Base-by-base conservation (phyloP, 2,113 vertebrate species). In the Neolamprologus hecqui region DNA sequence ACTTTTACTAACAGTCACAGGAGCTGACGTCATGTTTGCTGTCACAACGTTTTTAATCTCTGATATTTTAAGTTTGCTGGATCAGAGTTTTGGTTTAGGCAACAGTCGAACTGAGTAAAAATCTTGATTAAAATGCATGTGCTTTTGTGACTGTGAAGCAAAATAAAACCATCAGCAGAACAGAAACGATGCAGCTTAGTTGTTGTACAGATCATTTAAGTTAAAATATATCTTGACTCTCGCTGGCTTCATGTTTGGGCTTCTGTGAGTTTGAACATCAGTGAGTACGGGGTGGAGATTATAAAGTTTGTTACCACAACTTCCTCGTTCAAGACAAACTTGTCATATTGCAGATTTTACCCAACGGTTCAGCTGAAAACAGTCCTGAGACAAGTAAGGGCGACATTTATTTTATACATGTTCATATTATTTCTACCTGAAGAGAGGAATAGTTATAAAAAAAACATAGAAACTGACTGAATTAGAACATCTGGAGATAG, bases 161-260 rank as follows among this genome's bases (percentile, higher is more conserved):
- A 68, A 68, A 37, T 37, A 37, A 13, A 35, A 21, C 4, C 6
- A n/a, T 1, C 5, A 60, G 1, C 4, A 65, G 31, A 37, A 65
- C 33, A 40, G 6, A n/a, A 68, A 1, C 3, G 0, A 68, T 40
- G 11, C 19, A 13, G 10, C 6, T 60, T 0, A 33, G 54, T 55
- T 0, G 11, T 0, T 55, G 21, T 4, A 55, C 11, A 0, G 53
- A 13, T 55, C 21, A 23, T 55, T 33, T 35, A 0, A 63, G 17
- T 35, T n/a, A 7, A 63, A 63, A 35, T 4, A 9, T 63, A 11
- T 33, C 58, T 19, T 11, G 58, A 63, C 28, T 63, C 15, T 63
- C 9, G 17, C 2, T 63, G 58, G 31, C 15, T 63, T 33, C 28
- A 35, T 63, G 58, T 19, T 35, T 2, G 31, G 9, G 58, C 9